These are phyloP conservation scores for Melopsittacus undulatus DNA, from an alignment of 2,797 vertebrate species.

Conservation along the genomic window DNA sequence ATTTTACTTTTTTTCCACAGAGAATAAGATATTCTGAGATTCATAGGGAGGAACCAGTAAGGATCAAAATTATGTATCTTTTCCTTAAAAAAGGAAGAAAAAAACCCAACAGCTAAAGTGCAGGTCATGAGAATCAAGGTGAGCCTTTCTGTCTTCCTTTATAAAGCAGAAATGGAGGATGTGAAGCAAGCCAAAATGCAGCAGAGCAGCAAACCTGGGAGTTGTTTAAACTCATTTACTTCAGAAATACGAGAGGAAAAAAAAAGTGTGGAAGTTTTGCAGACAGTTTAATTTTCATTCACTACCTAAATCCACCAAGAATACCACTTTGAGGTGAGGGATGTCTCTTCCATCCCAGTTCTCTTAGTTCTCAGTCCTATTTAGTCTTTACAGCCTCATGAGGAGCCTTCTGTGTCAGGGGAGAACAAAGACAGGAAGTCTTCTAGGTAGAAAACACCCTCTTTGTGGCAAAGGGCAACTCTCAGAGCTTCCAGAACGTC, in stretches of 20 bases:
- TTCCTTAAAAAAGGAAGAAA: background rate
- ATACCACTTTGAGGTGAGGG: background rate
- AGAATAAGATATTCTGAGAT: background rate
- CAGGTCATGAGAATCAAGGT: background rate
- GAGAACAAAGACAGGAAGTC: background rate
- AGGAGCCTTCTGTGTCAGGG: background rate
- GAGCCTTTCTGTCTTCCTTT: background rate
- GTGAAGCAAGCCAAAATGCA: background rate
- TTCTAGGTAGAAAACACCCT: background rate
- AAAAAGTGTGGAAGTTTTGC: background rate
- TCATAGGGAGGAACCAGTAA: background rate
- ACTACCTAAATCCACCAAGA: background rate
- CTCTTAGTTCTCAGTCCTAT: background rate
- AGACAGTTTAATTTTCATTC: background rate
- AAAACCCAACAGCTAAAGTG: background rate
- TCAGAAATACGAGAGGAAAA: background rate
- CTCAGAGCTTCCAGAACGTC: background rate
- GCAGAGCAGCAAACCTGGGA: background rate
- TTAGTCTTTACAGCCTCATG: background rate
- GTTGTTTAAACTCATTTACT: background rate
- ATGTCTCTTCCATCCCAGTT: background rate
- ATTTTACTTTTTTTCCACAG: slow-evolving; percentile 18
- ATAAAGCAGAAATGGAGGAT: background rate
- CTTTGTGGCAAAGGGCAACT: background rate
- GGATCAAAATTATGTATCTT: background rate